Evolutionary conservation across 2,797 vertebrate species (phyloP).

Genomic region (Tachyglossus aculeatus): DNA sequence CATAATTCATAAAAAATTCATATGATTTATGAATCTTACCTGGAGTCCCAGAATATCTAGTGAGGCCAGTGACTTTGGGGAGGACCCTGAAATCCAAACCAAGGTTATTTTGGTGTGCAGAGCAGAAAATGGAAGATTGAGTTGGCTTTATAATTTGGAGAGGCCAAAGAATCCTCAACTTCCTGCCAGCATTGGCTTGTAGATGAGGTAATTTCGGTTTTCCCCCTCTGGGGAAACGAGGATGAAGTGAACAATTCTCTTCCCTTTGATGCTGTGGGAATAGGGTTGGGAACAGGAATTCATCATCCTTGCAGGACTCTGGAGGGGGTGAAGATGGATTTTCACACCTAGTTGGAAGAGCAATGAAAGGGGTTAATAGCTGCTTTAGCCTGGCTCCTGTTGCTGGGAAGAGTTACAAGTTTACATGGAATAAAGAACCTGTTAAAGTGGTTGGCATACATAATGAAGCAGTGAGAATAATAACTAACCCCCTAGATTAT

Average conservation of each 20-base stretch:
- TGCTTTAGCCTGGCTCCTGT: too few species aligned
- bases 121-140: background rate
- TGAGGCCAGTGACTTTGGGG: too few species aligned
- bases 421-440: background rate
- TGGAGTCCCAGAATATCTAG: too few species aligned
- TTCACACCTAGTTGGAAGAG: too few species aligned
- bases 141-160: background rate
- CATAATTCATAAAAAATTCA: too few species aligned
- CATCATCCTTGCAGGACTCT: too few species aligned
- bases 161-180: background rate
- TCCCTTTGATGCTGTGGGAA: conserved; percentile 8
- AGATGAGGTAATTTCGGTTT: background rate
- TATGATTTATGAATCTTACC: too few species aligned
- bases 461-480: too few species aligned
- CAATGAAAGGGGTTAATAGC: too few species aligned
- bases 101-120: background rate
- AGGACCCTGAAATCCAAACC: too few species aligned
- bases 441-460: background rate
- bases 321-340: too few species aligned
- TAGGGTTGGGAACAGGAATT: background rate
- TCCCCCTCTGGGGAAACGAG: background rate
- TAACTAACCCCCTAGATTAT: too few species aligned
- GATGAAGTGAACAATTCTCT: background rate
- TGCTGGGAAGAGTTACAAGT: background rate
- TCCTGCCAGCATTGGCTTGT: background rate